phyloP scores from a whole-genome alignment of 2,113 vertebrate genomes.

The Dasypus novemcinctus region DNA sequence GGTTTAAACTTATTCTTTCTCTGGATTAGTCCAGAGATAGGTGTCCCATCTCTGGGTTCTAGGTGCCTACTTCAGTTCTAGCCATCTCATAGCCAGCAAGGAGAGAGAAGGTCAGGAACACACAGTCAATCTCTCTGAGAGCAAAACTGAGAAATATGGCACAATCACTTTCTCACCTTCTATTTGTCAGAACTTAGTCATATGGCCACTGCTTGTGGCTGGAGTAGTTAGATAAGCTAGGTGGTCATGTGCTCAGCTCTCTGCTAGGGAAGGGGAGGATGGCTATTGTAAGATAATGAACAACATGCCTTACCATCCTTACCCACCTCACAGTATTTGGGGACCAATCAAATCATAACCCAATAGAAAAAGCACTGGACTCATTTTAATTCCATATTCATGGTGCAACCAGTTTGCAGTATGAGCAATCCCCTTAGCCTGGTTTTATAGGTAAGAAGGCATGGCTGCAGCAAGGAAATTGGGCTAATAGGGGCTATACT shows the following conservation, averaged over 20 bases:
- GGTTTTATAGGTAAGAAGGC: background rate
- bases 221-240: background rate
- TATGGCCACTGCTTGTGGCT: background rate
- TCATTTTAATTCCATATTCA: background rate
- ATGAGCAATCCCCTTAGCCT: background rate
- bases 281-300: background rate
- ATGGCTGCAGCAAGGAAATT: background rate
- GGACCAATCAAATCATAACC: background rate
- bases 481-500: background rate
- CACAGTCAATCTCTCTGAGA: background rate
- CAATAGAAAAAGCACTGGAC: background rate
- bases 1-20: background rate
- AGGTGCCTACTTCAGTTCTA: background rate
- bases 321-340: background rate
- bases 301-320: background rate
- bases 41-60: background rate
- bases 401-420: background rate
- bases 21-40: background rate
- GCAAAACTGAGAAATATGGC: background rate
- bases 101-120: background rate
- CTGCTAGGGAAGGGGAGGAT: background rate
- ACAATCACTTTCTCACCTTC: background rate
- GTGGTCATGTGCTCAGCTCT: background rate
- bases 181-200: background rate
- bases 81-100: background rate